Base-by-base conservation (phyloP, 2,113 vertebrate genomes). In the Tenrec ecaudatus region DNA sequence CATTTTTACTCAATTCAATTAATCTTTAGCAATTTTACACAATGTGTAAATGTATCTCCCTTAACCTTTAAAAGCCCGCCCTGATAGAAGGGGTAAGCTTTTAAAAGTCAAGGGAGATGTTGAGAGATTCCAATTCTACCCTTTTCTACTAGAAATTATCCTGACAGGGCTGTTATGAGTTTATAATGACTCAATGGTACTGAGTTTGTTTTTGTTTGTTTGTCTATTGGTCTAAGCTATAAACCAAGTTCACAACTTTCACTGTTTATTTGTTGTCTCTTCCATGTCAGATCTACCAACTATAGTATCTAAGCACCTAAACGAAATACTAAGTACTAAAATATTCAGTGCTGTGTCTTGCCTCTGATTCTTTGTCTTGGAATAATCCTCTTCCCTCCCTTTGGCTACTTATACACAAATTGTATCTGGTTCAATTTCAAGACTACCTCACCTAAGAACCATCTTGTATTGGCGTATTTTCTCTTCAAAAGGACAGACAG, bases 1-100 rank as follows among this genome's bases (percentile, higher is more conserved):
- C 9, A 81, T 91, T 81, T 53, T 87, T 79, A n/a, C 58, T 25
- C 76, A 68, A 88, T 92, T 12, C 15, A 76, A 71, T 73, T 86
- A 57, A 80, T 60, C 12, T 33, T 36, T 12, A 31, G 1, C 57
- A n/a, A n/a, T 68, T 33, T 33, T 83, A 57, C 25, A 77, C 20
- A 83, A 69, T 14, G 8, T 14, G 15, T 57, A 36, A 11, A n/a
- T n/a, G n/a, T 31, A 73, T 43, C 57, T 43, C 40, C 66, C 58
- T 81, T 31, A 47, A 76, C 66, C 6, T 53, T 60, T 20, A 43
- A 1, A 1, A 15, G 23, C 15, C 23, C 25, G 64, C 16, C 47
- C 85, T 53, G 47, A 53, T 53, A 53, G 47, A 53, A 53, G 47
- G 47, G 47, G 47, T 53, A 10, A 53, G 11, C 47, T 53, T 53